These are phyloP conservation scores for Clarias laeviceps DNA, from an alignment of 2,797 vertebrate genomes.

Conservation along the genomic window DNA sequence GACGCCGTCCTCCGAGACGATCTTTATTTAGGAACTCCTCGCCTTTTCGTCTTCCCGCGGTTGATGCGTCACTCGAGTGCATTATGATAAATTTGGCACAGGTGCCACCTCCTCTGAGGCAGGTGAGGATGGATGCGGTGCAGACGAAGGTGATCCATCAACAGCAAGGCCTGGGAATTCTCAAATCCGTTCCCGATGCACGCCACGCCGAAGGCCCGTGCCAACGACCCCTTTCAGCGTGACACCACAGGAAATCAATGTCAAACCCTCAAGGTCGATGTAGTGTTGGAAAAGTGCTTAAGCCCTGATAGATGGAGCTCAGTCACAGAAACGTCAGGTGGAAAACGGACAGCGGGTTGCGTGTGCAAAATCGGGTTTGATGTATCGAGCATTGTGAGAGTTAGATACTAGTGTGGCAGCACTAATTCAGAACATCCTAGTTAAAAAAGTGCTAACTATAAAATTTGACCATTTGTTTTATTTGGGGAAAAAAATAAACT, in stretches of 20 bases:
- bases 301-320: constrained; percentile 87
- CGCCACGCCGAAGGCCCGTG: constrained; percentile 83
- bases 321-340: constrained; percentile 82
- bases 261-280: constrained; percentile 97
- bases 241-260: constrained; percentile 97
- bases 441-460: not conserved
- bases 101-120: constrained; percentile 83
- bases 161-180: constrained; percentile 86
- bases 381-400: not conserved
- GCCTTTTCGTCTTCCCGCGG: constrained; percentile 51
- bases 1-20: constrained; percentile 45
- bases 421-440: not conserved
- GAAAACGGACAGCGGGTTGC: constrained; percentile 78
- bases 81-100: constrained; percentile 91
- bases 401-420: not conserved
- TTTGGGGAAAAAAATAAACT: not conserved
- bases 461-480: not conserved
- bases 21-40: constrained; percentile 62
- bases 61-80: constrained; percentile 69
- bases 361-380: not conserved
- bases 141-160: constrained; percentile 88
- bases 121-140: constrained; percentile 90
- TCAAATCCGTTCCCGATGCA: constrained; percentile 93
- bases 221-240: constrained; percentile 91
- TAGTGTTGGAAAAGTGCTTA: constrained; percentile 98